These are phyloP conservation scores for Clarias pachynema DNA, from an alignment of 2,797 vertebrate genomes.

Conservation along the genomic window DNA sequence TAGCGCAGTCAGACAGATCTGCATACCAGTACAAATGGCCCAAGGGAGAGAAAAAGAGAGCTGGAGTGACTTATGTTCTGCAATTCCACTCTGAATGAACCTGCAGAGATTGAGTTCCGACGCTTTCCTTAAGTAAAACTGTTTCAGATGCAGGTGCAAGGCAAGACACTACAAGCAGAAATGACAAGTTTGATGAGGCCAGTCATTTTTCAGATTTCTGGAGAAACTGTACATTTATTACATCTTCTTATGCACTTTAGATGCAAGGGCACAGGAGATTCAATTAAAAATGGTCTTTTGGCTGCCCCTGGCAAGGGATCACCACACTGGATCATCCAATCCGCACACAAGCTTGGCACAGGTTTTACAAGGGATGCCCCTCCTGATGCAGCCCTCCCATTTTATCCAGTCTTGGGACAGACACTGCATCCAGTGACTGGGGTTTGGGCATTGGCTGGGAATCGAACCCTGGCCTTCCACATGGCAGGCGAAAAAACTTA, in stretches of 20 bases:
- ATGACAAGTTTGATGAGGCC: not conserved
- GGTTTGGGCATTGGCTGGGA: too few species aligned
- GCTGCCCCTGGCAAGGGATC: too few species aligned
- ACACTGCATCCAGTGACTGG: too few species aligned
- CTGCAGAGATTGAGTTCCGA: not conserved
- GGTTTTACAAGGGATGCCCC: too few species aligned
- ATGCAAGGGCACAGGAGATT: not conserved
- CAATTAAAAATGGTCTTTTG: too few species aligned
- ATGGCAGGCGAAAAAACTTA: too few species aligned
- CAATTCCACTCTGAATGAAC: slow-evolving; percentile 32
- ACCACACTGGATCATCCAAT: too few species aligned
- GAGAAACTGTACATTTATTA: not conserved
- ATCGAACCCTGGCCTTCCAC: too few species aligned
- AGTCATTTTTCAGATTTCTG: slow-evolving; percentile 2
- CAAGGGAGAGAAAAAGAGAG: slow-evolving; percentile 72
- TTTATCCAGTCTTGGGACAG: too few species aligned
- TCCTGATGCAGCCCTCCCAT: too few species aligned
- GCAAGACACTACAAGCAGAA: not conserved
- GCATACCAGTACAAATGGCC: slow-evolving; percentile 81
- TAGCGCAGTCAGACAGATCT: slow-evolving; percentile 84
- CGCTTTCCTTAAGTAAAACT: not conserved
- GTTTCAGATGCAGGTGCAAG: not conserved
- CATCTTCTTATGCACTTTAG: not conserved
- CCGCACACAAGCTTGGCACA: too few species aligned
- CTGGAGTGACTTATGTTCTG: slow-evolving; percentile 35